Percentiles rank a stretch among this genome's conserved stretches.
phyloP scores from a whole-genome alignment of 2,113 vertebrate genomes.

The Pipra filicauda region DNA sequence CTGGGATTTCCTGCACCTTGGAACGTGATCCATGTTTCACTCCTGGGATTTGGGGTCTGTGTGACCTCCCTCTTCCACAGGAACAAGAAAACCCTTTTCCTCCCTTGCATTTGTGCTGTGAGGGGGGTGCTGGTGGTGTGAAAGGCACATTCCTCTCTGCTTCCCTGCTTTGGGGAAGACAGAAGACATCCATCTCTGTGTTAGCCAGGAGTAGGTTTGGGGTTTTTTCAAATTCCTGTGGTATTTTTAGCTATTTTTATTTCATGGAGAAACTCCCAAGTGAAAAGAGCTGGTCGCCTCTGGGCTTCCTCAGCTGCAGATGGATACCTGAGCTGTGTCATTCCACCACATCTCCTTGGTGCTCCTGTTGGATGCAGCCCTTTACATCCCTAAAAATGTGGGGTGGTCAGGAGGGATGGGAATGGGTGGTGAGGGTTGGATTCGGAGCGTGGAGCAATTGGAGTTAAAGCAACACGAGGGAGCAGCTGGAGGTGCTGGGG shows the following conservation, averaged over 20 bases:
- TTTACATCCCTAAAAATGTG: fast-evolving
- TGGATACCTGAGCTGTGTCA: not conserved
- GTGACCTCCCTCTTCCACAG: not conserved
- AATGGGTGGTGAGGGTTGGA: not conserved
- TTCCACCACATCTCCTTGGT: too few species aligned
- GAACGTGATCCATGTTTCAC: fast-evolving
- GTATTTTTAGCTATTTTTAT: not conserved
- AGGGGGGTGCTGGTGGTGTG: not conserved
- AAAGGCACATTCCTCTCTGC: not conserved
- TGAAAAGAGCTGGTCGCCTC: not conserved
- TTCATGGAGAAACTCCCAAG: not conserved
- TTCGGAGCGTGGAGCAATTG: not conserved
- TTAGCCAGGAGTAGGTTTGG: fast-evolving
- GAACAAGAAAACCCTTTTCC: not conserved
- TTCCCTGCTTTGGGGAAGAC: not conserved
- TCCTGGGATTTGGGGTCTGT: not conserved
- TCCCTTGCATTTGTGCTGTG: not conserved
- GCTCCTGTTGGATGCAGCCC: not conserved
- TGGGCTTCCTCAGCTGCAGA: not conserved
- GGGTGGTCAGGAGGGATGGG: not conserved
- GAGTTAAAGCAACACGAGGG: not conserved
- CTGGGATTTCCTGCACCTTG: not conserved
- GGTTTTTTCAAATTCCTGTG: not conserved
- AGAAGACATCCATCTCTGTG: not conserved
- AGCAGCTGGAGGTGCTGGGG: not conserved